Percentiles rank a stretch among this genome's conserved stretches.
Conservation (phyloP, 2,113 vertebrate genomes). For the Hippocampus comes region DNA sequence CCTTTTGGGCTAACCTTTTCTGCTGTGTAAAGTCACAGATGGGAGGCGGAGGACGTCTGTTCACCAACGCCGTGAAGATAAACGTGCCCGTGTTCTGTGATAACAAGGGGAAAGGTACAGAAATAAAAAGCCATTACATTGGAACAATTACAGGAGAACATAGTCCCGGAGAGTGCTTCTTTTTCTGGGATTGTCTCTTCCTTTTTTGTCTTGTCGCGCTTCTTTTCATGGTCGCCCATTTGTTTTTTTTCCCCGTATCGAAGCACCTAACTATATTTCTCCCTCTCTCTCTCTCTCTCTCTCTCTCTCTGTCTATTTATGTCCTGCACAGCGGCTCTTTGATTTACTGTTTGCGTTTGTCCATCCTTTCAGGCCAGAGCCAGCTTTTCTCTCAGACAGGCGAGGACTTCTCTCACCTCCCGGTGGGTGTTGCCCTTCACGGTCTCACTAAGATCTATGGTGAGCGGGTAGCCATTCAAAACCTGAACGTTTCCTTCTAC, state of each 20-base stretch:
- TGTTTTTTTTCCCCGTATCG: background rate
- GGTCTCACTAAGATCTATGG: constrained; percentile 90
- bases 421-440: constrained; percentile 81
- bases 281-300: background rate
- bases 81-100: constrained; percentile 63
- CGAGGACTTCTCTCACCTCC: constrained; percentile 77
- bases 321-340: constrained; percentile 11
- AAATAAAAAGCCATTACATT: background rate
- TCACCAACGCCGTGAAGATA: constrained; percentile 82
- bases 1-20: constrained; percentile 85
- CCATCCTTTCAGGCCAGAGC: constrained; percentile 49
- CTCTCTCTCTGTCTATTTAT: constrained; percentile 11
- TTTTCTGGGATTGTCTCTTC: constrained; percentile 10
- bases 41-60: constrained; percentile 69
- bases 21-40: constrained; percentile 58
- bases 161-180: background rate
- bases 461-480: constrained; percentile 80
- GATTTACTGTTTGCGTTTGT: constrained; percentile 31
- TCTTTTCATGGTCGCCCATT: constrained; percentile 14
- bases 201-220: constrained; percentile 9
- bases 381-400: constrained; percentile 69
- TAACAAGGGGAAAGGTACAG: constrained; percentile 63
- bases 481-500: constrained; percentile 89
- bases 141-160: constrained; percentile 16
- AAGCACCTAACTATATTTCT: background rate